A percentile compares a stretch with the other conserved stretches of the same genome.
These are phyloP conservation scores for Amiota mariae DNA, from an alignment of 2,888 invertebrate species.

Conservation along the genomic window DNA sequence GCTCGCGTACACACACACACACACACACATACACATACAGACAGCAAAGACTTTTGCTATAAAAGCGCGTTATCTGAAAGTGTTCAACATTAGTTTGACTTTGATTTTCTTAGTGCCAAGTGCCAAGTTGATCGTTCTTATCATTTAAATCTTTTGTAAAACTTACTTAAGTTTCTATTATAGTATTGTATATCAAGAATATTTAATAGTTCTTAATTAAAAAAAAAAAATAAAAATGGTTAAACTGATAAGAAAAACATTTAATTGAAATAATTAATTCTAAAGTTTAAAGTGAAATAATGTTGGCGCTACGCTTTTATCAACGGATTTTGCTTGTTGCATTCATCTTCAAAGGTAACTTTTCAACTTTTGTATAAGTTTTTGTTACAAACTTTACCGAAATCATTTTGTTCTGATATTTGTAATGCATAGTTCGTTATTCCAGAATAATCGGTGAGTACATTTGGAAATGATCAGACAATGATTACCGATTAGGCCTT, in stretches of 20 bases:
- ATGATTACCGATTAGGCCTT: no score
- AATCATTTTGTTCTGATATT: no score
- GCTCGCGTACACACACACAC: no score
- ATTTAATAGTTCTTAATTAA: not conserved
- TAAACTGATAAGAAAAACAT: not conserved
- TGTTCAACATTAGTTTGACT: slow-evolving; percentile 4
- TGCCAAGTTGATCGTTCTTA: not conserved
- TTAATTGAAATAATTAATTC: not conserved
- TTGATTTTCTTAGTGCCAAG: not conserved
- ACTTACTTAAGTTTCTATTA: no score
- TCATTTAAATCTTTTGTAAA: no score
- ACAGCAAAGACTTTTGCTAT: slow-evolving; percentile 2
- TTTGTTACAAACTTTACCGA: no score
- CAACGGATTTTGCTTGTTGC: slow-evolving; percentile 21
- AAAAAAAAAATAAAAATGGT: not conserved
- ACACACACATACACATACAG: no score
- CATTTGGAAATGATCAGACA: no score
- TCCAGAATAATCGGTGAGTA: no score
- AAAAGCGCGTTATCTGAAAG: slow-evolving; percentile 5
- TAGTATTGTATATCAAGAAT: not conserved
- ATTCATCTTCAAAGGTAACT: slow-evolving; percentile 13
- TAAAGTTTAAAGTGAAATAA: not conserved
- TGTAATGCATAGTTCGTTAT: no score
- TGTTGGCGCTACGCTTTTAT: slow-evolving; percentile 18
- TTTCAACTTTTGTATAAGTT: not conserved